A percentile compares a stretch with the other conserved stretches of the same genome.
Evolutionary conservation across 2,113 vertebrate species (phyloP).

Genomic region (Nicator chloris): DNA sequence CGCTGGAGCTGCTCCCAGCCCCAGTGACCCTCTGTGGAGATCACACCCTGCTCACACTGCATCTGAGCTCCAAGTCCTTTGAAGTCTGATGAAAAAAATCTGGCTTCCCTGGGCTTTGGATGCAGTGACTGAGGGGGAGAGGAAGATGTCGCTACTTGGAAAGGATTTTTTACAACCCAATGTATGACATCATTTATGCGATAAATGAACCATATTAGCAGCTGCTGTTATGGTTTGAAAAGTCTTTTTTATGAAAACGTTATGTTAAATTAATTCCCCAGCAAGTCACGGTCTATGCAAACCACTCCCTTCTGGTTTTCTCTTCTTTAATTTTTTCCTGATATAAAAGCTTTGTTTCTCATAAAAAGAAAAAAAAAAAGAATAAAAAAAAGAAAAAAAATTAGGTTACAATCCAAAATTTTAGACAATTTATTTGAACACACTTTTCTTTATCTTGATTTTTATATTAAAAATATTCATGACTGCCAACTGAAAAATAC

Average conservation of each 20-base stretch:
- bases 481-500: background rate
- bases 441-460: background rate
- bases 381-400: background rate
- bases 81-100: background rate
- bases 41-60: background rate
- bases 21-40: background rate
- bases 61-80: background rate
- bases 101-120: background rate
- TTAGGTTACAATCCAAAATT: background rate
- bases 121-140: slow-evolving; percentile 16
- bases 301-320: background rate
- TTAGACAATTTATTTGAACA: background rate
- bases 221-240: slow-evolving; percentile 18
- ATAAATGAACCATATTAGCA: slow-evolving; percentile 34
- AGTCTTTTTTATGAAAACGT: background rate
- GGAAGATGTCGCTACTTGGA: slow-evolving; percentile 29
- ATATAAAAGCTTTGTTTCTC: background rate
- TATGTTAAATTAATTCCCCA: background rate
- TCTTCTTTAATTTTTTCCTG: background rate
- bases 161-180: background rate
- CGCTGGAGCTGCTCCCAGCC: background rate
- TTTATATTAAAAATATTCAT: background rate
- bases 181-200: background rate
- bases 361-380: background rate
- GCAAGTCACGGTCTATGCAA: background rate